A percentile compares a stretch with the other conserved stretches of the same genome.
phyloP scores from a whole-genome alignment of 92 coral and sea anemone genomes.

The Zoanthus gigantus region DNA sequence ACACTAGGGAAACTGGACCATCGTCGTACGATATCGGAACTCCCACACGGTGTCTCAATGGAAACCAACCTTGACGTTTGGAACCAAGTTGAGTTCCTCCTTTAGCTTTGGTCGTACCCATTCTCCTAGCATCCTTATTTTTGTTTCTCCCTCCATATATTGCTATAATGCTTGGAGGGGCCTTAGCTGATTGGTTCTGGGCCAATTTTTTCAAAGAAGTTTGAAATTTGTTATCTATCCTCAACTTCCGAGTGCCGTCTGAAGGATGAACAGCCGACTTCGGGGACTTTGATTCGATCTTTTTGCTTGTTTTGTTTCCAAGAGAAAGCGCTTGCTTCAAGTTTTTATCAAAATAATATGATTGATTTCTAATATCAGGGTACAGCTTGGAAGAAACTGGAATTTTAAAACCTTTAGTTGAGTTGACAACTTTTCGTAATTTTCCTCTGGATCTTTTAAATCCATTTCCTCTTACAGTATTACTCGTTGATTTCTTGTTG shows the following conservation, averaged over 20 bases:
- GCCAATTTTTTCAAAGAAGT: neutral
- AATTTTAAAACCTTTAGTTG: neutral
- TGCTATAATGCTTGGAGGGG: neutral
- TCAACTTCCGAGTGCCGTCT: neutral
- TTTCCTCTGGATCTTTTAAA: neutral
- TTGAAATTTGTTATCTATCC: neutral
- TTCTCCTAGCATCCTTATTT: neutral
- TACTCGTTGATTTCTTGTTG: neutral
- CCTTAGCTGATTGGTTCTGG: neutral
- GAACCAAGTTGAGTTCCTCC: constrained; percentile 44
- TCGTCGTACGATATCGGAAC: constrained; percentile 55
- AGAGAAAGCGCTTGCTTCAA: neutral
- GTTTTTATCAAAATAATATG: neutral
- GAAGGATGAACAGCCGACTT: constrained; percentile 2
- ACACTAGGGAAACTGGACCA: constrained; percentile 37
- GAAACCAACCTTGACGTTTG: constrained; percentile 60
- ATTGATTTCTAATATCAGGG: neutral
- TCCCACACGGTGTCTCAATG: constrained; percentile 29
- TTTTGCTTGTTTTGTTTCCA: neutral
- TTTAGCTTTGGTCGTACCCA: neutral
- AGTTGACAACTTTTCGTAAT: neutral
- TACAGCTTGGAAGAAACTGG: neutral
- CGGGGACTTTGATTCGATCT: neutral
- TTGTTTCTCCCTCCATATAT: neutral
- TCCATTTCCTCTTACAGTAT: neutral